Conservation (phyloP, 2,888 invertebrate genomes). For the Leptinotarsa peninsularis region DNA sequence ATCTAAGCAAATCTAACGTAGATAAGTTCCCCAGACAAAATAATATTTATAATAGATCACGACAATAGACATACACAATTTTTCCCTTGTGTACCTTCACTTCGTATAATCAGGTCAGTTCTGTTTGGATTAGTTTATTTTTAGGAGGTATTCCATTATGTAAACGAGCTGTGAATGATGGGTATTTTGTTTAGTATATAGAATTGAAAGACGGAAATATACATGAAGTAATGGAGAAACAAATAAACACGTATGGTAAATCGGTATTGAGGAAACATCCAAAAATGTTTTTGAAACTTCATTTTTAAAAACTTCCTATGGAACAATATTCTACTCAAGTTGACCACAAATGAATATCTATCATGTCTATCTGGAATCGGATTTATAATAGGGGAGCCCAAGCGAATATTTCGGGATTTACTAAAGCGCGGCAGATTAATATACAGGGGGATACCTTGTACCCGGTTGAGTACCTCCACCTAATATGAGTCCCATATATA, state of each 20-base stretch:
- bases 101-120: slow-evolving; percentile 25
- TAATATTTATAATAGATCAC: neutral
- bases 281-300: too few species aligned
- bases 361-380: too few species aligned
- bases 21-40: neutral
- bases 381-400: too few species aligned
- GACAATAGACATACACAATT: neutral
- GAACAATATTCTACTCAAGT: too few species aligned
- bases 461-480: too few species aligned
- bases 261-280: neutral
- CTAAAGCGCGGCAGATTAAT: too few species aligned
- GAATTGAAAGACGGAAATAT: neutral
- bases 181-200: neutral
- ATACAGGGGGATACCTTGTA: too few species aligned
- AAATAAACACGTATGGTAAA: neutral
- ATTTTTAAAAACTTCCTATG: too few species aligned
- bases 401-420: too few species aligned
- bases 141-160: slow-evolving; percentile 13
- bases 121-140: slow-evolving; percentile 23
- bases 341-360: too few species aligned
- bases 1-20: neutral
- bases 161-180: neutral
- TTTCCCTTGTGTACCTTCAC: slow-evolving; percentile 19
- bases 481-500: too few species aligned
- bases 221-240: neutral